Percentiles rank a stretch among this genome's conserved stretches.
phyloP scores from a whole-genome alignment of 1,140 invertebrate species.

The Oreohelix idahoensis region DNA sequence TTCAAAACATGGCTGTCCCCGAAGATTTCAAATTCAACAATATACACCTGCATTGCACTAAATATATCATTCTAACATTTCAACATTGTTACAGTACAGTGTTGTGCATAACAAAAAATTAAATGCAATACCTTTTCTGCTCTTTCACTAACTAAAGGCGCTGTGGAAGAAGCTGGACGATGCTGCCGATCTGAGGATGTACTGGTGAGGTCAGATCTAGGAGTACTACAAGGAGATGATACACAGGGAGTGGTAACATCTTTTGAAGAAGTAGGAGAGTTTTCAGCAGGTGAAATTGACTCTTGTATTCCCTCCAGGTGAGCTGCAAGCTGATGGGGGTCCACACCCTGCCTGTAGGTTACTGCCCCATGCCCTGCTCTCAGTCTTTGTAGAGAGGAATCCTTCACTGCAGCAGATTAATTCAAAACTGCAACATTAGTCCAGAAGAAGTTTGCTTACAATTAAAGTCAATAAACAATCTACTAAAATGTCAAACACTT shows the following conservation, averaged over 20 bases:
- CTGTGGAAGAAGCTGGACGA: background rate
- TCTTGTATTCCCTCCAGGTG: conserved; percentile 66
- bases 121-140: background rate
- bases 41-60: too few relatives aligned
- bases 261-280: conserved; percentile 65
- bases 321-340: conserved; percentile 64
- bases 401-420: conserved; percentile 27
- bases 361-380: background rate
- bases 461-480: too few relatives aligned
- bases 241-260: conserved; percentile 66
- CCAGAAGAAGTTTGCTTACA: too few relatives aligned
- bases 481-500: too few relatives aligned
- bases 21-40: too few relatives aligned
- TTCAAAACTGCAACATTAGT: too few relatives aligned
- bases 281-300: conserved; percentile 54
- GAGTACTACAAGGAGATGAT: conserved; percentile 67
- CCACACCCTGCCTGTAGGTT: conserved; percentile 49
- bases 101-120: too few relatives aligned
- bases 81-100: too few relatives aligned
- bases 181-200: conserved; percentile 59
- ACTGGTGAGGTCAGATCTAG: conserved; percentile 62
- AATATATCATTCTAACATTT: too few relatives aligned
- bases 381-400: background rate
- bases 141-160: background rate
- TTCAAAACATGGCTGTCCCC: too few relatives aligned